These are phyloP conservation scores for Oikopleura dioica DNA, from an alignment of 23 tunicate species.

Conservation along the genomic window DNA sequence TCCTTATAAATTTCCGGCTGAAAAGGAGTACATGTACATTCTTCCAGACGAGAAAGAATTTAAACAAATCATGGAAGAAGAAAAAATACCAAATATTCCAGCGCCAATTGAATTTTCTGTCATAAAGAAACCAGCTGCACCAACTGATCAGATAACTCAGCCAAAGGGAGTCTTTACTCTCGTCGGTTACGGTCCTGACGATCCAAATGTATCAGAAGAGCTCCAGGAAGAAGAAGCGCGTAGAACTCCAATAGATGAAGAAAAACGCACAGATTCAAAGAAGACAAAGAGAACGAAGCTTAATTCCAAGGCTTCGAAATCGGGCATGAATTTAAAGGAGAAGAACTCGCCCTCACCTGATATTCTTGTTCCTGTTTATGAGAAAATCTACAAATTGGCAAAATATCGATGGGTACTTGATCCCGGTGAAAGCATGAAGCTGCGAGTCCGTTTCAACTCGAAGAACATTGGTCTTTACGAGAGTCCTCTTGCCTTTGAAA, in stretches of 20 bases:
- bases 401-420: constrained; percentile 56
- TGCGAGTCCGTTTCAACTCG: constrained; percentile 58
- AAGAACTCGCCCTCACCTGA: background rate
- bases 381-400: background rate
- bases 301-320: background rate
- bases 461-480: constrained; percentile 75
- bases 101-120: too few species aligned
- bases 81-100: too few species aligned
- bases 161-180: too few species aligned
- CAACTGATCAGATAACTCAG: too few species aligned
- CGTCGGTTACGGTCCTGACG: too few species aligned
- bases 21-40: too few species aligned
- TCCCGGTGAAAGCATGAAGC: constrained; percentile 25
- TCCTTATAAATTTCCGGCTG: too few species aligned
- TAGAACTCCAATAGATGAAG: background rate
- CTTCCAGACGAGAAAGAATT: too few species aligned
- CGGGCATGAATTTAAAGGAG: background rate
- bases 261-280: background rate
- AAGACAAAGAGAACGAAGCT: background rate
- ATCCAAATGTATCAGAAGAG: constrained; percentile 10
- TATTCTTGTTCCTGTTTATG: too few species aligned
- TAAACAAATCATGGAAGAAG: too few species aligned
- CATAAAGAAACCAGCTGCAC: too few species aligned
- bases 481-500: constrained; percentile 58
- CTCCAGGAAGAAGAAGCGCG: background rate